Evolutionary conservation across 2,888 invertebrate species (phyloP), one percentile per base, ranked within the genome.

Genomic region (Yponomeuta evonymella): DNA sequence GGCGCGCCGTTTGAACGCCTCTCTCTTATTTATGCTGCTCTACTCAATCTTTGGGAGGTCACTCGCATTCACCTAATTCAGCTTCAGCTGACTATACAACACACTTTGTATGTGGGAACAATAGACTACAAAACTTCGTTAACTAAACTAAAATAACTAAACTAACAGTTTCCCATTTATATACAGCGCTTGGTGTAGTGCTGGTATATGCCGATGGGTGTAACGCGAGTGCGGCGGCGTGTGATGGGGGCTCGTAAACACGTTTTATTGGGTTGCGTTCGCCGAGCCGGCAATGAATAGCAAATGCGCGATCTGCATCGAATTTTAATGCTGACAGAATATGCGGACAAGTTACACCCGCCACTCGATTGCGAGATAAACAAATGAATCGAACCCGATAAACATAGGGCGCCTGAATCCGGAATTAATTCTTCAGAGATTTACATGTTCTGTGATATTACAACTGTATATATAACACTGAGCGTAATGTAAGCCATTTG

Each of bases 281-380:
- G 78, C 76, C 80, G 80, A 83, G 80, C 84, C 76, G 82, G 80
- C 83, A 82, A 85, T 89, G 88, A 88, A 89, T 88, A 85, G 83
- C 83, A 81, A 84, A 88, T 79, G 75, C 77, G 76, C 79, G 78
- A 80, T 83, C 82, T 84, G 82, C 82, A 84, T 83, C 84, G 81
- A 83, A 85, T 86, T 83, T 84, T 81, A 80, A 86, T 79, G 78
- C 65, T 29, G 12, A 62, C 12, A 23, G 51, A 64, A 66, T 70
- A 65, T 70, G 66, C 66, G 68, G 33, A 43, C 67, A 11, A 30
- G 68, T 15, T 68, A 51, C 51, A 58, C 51, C 12, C 51, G 51
- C 51, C 51, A 58, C 51, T 58, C 48, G 51, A 58, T 58, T 68
- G 68, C 29, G 36, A 64, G 10, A 29, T 29, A 64, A 29, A 64